A percentile compares a stretch with the other conserved stretches of the same genome.
Evolutionary conservation across 2,113 vertebrate genomes (phyloP).

Genomic region (Labeo rohita): DNA sequence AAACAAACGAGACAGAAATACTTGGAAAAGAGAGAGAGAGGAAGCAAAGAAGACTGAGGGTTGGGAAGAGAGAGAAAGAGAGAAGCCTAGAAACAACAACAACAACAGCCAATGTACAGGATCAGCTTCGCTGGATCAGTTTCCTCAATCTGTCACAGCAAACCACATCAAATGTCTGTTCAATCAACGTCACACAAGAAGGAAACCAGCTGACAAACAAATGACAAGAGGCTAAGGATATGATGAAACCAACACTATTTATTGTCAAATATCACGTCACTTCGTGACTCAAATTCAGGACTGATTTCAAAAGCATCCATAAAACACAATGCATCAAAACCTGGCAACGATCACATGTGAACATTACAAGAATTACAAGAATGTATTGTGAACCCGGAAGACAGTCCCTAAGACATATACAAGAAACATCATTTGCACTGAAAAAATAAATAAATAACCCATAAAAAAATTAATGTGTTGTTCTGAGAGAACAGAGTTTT

Average conservation of each 20-base stretch:
- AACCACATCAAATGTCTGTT: not conserved
- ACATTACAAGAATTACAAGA: not conserved
- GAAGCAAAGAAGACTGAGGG: not conserved
- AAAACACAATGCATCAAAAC: not conserved
- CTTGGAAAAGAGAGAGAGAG: slow-evolving; percentile 35
- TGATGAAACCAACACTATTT: slow-evolving; percentile 37
- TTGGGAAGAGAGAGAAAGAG: not conserved
- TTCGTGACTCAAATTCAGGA: not conserved
- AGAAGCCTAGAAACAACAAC: slow-evolving; percentile 29
- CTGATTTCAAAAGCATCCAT: not conserved
- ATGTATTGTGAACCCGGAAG: not conserved
- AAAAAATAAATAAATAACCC: not conserved
- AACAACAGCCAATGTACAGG: slow-evolving; percentile 28
- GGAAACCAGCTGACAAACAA: slow-evolving; percentile 30
- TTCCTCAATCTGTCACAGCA: not conserved
- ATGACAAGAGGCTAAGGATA: slow-evolving; percentile 40
- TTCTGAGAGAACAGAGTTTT: not conserved
- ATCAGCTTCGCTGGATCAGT: slow-evolving; percentile 11
- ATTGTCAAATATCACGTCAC: slow-evolving; percentile 32
- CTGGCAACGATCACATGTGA: not conserved
- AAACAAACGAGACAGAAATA: slow-evolving; percentile 44
- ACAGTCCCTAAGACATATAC: not conserved
- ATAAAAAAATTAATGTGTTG: not conserved
- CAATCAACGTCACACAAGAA: not conserved
- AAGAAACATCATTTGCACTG: not conserved